Base-by-base conservation (phyloP, 1,140 invertebrate genomes). In the Euwallacea fornicatus region DNA sequence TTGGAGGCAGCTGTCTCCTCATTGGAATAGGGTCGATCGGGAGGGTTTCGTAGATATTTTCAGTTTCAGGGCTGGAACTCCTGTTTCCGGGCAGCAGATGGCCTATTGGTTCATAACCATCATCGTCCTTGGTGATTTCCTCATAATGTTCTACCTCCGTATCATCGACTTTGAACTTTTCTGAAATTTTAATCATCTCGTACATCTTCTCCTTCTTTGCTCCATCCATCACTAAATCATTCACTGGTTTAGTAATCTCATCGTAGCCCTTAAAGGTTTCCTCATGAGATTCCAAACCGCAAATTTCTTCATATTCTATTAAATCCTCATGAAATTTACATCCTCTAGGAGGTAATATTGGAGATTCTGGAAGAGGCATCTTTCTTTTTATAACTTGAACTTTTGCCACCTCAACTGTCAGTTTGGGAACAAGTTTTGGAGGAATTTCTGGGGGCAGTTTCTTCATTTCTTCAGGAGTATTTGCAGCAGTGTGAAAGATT, bases 31-130 rank as follows among this genome's bases (percentile, higher is more conserved):
- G 74, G 16, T 63, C 54, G 16, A 66, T 42, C 43, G 78, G 76
- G 7, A 79, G 65, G 0, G 75, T 77, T 74, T 80, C 78, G 70
- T 81, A 79, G 53, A 80, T 78, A 56, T 79, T 76, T n/a, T 69
- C 70, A 7, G 3, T 21, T 42, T 50, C n/a, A 33, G 21, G 21
- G 4, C 21, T 33, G 4, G 21, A 33, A 33, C 21, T 33, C 21
- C 21, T 33, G 4, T 33, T 33, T 33, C 1, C 21, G 4, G 21
- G 21, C 4, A 33, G 59, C 33, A 63, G 47, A 42, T 61, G 59
- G 41, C 66, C 55, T 53, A 75, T 67, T 1, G 69, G 74, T 69
- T 75, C 75, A 42, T 77, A 76, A 47, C 75, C 76, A 64, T 77
- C 75, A 59, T 76, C 73, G 16, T 42, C 66, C 65, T 59, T 74